phyloP scores from a whole-genome alignment of 2,113 vertebrate species.

The Triplophysa rosa region DNA sequence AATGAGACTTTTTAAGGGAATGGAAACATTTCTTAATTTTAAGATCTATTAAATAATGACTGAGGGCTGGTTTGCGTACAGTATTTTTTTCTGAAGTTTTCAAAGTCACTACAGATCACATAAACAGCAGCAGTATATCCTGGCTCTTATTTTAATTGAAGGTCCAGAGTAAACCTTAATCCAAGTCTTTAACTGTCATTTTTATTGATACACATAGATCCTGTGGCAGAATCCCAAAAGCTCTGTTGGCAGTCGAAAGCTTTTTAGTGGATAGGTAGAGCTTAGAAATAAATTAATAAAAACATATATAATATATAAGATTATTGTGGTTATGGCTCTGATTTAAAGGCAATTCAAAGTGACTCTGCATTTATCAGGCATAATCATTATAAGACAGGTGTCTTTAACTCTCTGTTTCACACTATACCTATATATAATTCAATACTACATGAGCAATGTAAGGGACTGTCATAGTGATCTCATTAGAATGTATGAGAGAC shows the following conservation, averaged over 20 bases:
- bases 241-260: neutral
- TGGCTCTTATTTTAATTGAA: constrained; percentile 16
- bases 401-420: neutral
- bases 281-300: neutral
- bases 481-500: constrained; percentile 49
- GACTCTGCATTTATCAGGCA: neutral
- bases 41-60: neutral
- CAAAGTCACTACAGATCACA: constrained; percentile 6
- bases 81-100: neutral
- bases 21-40: too few relatives aligned
- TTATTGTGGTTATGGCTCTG: too few relatives aligned
- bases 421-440: neutral
- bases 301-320: neutral
- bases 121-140: neutral
- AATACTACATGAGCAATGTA: neutral
- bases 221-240: constrained; percentile 12
- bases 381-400: neutral
- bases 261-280: constrained; percentile 2
- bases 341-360: neutral
- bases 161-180: neutral
- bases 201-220: neutral
- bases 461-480: neutral
- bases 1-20: too few relatives aligned
- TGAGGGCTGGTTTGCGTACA: neutral
- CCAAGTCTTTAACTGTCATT: neutral